A percentile compares a stretch with the other conserved stretches of the same genome.
Evolutionary conservation across 2,113 vertebrate genomes (phyloP).

Genomic region (Oncorhynchus masou): DNA sequence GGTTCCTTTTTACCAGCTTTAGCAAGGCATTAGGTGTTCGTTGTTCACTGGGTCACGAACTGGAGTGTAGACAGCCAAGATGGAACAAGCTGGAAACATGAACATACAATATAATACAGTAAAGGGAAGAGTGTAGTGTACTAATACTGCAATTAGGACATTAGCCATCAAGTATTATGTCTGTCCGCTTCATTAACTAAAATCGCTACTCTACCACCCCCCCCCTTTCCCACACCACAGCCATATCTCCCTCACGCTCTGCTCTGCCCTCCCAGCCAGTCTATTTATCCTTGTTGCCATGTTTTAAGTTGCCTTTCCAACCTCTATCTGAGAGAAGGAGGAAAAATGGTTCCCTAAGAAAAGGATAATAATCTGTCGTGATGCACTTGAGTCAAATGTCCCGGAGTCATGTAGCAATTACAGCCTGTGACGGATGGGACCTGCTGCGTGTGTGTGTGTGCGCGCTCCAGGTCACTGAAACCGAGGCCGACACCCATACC

Average conservation of each 20-base stretch:
- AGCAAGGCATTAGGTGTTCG: constrained; percentile 94
- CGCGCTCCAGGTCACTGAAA: constrained; percentile 56
- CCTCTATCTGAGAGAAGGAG: constrained; percentile 28
- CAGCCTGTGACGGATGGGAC: constrained; percentile 72
- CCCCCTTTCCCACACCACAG: too few species aligned
- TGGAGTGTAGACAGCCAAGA: too few species aligned
- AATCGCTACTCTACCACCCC: too few species aligned
- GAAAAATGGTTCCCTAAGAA: constrained; percentile 62
- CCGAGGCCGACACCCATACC: constrained; percentile 25
- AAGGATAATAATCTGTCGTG: constrained; percentile 74
- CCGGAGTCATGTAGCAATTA: constrained; percentile 75
- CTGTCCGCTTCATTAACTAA: too few species aligned
- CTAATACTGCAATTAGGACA: too few species aligned
- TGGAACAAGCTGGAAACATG: too few species aligned
- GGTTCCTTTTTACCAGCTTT: constrained; percentile 99
- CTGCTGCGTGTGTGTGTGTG: constrained; percentile 49
- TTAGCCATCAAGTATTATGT: too few species aligned
- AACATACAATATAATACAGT: too few species aligned
- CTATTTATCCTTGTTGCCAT: constrained; percentile 52
- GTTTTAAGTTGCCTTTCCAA: constrained; percentile 42
- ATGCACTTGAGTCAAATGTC: constrained; percentile 74
- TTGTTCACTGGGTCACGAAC: constrained; percentile 18
- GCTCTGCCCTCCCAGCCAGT: background rate
- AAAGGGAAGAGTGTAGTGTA: too few species aligned
- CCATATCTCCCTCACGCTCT: background rate